Evolutionary conservation across 2,888 invertebrate genomes (phyloP).

Genomic region (Fabriciana adippe): DNA sequence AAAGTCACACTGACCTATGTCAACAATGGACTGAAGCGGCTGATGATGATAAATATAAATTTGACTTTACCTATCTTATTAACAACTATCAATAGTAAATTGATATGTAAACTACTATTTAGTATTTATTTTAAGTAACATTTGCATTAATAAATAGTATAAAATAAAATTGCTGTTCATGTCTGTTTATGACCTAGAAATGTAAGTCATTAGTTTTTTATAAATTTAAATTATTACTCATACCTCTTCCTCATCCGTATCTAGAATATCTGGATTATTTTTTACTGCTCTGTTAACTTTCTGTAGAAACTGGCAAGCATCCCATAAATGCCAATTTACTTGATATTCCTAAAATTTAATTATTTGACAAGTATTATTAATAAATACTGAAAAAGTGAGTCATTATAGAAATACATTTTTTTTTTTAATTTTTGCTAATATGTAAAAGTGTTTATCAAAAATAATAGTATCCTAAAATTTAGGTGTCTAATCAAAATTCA

Average conservation of each 20-base stretch:
- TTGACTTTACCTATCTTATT: too few species aligned
- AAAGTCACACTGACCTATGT: not conserved
- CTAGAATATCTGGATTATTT: slow-evolving; percentile 7
- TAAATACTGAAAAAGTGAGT: too few species aligned
- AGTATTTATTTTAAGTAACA: too few species aligned
- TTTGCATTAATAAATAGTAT: too few species aligned
- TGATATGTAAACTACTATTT: too few species aligned
- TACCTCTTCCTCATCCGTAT: slow-evolving; percentile 38
- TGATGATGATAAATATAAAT: not conserved
- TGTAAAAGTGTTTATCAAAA: not conserved
- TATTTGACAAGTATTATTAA: too few species aligned
- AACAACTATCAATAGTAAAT: too few species aligned
- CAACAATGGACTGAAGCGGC: too few species aligned
- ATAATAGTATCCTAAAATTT: not conserved
- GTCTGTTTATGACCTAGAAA: too few species aligned
- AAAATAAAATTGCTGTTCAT: too few species aligned
- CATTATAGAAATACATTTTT: too few species aligned
- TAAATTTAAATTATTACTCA: slow-evolving; percentile 16
- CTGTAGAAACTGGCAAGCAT: slow-evolving; percentile 67
- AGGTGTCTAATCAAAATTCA: not conserved
- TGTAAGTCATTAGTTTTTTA: not conserved
- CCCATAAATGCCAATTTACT: slow-evolving; percentile 75
- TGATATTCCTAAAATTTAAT: slow-evolving; percentile 59
- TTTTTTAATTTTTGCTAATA: too few species aligned
- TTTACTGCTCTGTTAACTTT: slow-evolving; percentile 56